A percentile compares a stretch with the other conserved stretches of the same genome.
Conservation (phyloP, 2,113 vertebrate genomes). For the Haemorhous mexicanus region DNA sequence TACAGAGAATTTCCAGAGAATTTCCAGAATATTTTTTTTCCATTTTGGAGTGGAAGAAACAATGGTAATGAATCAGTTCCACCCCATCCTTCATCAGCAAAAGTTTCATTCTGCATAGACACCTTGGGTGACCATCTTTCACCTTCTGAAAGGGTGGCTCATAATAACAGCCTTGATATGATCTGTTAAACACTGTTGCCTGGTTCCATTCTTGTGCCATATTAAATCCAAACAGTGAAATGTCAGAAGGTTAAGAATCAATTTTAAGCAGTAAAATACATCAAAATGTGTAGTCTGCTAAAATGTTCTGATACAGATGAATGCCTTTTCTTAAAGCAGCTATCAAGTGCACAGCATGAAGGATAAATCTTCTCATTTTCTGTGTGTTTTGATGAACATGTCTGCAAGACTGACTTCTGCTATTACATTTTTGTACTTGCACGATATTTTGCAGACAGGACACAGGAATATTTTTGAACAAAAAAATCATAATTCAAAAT, state of each 20-base stretch:
- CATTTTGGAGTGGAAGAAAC: not conserved
- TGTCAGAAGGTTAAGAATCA: not conserved
- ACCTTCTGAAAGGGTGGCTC: not conserved
- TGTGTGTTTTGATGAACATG: not conserved
- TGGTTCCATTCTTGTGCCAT: not conserved
- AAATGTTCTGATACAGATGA: not conserved
- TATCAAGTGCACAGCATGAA: not conserved
- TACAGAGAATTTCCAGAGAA: not conserved
- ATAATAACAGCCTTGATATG: not conserved
- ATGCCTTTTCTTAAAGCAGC: not conserved
- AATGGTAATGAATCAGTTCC: not conserved
- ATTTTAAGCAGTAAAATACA: constrained; percentile 24
- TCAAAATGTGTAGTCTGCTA: not conserved
- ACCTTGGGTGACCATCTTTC: not conserved
- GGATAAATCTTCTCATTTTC: not conserved
- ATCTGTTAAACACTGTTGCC: not conserved
- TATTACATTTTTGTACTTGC: not conserved
- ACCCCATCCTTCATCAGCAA: not conserved
- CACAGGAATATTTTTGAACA: not conserved
- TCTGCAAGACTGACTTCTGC: not conserved
- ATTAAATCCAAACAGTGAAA: not conserved
- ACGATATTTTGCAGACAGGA: not conserved
- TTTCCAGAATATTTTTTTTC: not conserved
- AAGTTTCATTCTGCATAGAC: not conserved
- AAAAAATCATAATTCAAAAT: not conserved